These are phyloP conservation scores for Pachycephus smyrnensis DNA, from an alignment of 2,888 invertebrate species.

Conservation along the genomic window DNA sequence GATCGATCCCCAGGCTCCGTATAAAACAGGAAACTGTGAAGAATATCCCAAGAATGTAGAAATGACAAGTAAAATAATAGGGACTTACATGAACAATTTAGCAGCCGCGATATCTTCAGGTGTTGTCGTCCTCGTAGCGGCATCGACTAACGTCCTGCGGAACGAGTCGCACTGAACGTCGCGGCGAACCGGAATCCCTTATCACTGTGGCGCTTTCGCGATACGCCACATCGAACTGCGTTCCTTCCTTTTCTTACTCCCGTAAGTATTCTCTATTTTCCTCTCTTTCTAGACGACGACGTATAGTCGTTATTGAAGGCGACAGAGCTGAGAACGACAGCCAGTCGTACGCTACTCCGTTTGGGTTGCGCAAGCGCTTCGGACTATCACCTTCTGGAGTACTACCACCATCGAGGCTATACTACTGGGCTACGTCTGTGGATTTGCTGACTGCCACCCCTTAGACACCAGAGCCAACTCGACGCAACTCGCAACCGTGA, in stretches of 20 bases:
- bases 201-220: neutral
- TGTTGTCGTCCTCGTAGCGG: neutral
- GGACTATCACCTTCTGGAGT: neutral
- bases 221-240: neutral
- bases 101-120: neutral
- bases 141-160: neutral
- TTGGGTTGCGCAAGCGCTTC: neutral
- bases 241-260: neutral
- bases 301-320: neutral
- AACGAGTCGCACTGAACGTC: neutral
- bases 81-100: neutral
- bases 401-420: neutral
- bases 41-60: neutral
- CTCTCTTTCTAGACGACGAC: neutral
- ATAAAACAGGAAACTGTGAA: neutral
- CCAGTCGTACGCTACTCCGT: neutral
- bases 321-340: neutral
- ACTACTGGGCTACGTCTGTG: neutral
- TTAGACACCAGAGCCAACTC: neutral
- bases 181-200: neutral
- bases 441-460: neutral
- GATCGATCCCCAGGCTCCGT: neutral
- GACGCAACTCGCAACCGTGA: neutral
- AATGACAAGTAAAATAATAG: neutral
- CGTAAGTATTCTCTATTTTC: neutral